phyloP scores from a whole-genome alignment of 2,888 invertebrate genomes.

The Monoplex corrugatus region DNA sequence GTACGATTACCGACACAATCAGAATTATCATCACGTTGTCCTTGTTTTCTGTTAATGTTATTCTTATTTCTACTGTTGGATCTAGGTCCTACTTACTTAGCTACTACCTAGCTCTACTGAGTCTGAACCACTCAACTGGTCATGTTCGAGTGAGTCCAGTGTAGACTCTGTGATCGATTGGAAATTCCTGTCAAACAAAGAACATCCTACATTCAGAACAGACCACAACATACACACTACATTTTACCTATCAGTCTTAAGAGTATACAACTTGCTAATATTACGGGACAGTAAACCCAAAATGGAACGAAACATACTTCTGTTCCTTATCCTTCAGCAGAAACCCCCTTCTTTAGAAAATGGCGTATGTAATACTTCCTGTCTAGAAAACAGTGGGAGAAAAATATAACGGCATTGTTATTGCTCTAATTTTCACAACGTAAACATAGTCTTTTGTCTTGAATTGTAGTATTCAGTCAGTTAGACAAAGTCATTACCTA shows the following conservation, averaged over 20 bases:
- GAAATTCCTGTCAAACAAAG: neutral
- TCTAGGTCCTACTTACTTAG: too few relatives aligned
- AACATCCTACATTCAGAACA: neutral
- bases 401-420: slow-evolving; percentile 33
- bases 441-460: too few relatives aligned
- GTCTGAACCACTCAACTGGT: too few relatives aligned
- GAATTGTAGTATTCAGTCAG: too few relatives aligned
- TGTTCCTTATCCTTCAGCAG: slow-evolving; percentile 27
- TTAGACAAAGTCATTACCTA: too few relatives aligned
- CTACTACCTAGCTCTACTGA: too few relatives aligned
- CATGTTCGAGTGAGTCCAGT: too few relatives aligned
- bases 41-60: too few relatives aligned
- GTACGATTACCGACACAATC: too few relatives aligned
- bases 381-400: slow-evolving; percentile 37
- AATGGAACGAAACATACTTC: slow-evolving; percentile 21
- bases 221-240: neutral
- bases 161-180: neutral
- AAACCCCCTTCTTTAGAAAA: neutral
- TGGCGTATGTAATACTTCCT: slow-evolving; percentile 41
- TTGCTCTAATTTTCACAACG: too few relatives aligned
- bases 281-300: neutral
- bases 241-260: neutral
- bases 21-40: too few relatives aligned
- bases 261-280: neutral
- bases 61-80: too few relatives aligned